Conservation (phyloP, 2,113 vertebrate genomes). For the Pungitius pungitius region DNA sequence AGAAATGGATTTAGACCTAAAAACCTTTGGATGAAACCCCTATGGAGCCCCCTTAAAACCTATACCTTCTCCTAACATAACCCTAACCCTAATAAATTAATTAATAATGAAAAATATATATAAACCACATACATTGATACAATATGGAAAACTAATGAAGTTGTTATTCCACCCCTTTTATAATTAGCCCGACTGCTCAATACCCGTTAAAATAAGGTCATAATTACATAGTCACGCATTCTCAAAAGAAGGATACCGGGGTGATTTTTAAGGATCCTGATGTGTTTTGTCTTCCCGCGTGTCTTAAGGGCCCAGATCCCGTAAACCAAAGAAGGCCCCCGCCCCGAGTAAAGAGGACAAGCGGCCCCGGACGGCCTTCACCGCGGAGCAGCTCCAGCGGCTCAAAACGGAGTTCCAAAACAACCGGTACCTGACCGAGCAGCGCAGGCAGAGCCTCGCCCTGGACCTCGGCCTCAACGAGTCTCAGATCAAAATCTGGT, state of each 20-base stretch:
- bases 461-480: slow-evolving; percentile 89
- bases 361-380: slow-evolving; percentile 91
- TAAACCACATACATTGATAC: too few species aligned
- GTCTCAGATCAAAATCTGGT: slow-evolving; percentile 95
- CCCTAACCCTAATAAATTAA: too few species aligned
- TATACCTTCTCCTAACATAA: too few species aligned
- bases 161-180: too few species aligned
- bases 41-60: too few species aligned
- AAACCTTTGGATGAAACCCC: too few species aligned
- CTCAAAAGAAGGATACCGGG: background rate
- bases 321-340: slow-evolving; percentile 84
- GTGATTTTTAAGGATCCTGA: background rate
- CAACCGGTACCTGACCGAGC: slow-evolving; percentile 90
- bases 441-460: slow-evolving; percentile 86
- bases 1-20: too few species aligned
- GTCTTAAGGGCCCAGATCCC: slow-evolving; percentile 89
- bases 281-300: background rate
- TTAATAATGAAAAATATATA: too few species aligned
- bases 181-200: too few species aligned
- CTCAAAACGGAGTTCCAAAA: slow-evolving; percentile 89
- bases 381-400: slow-evolving; percentile 87
- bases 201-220: background rate
- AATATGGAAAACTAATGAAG: too few species aligned
- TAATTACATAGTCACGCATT: background rate
- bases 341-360: slow-evolving; percentile 84